Base-by-base conservation (phyloP, 2,797 vertebrate genomes). In the Megalops cyprinoides region DNA sequence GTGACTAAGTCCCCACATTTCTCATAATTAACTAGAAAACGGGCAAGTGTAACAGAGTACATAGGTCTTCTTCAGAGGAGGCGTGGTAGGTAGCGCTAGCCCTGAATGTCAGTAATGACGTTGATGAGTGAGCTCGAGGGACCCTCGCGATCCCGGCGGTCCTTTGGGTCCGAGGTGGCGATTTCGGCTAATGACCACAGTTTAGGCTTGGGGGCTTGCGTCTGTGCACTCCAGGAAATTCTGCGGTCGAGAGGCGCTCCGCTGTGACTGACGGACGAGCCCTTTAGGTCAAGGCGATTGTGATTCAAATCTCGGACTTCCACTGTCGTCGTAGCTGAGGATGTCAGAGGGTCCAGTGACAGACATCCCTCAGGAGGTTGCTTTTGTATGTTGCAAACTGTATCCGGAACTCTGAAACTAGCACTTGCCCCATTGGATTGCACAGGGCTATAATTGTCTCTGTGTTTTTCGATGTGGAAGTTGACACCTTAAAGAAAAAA, bases 171-270 rank as follows among this genome's bases (percentile, higher is more conserved):
- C 92, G 97, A 98, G 82, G 97, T 98, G 92, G 98, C 97, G 82
- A 99, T 99, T 92, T 99, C 97, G 62, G 97, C 97, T 91, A 98
- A 92, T n/a, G 97, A 98, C 97, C 97, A 99, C 74, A 99, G 90
- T 85, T 98, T 98, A 88, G 98, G 97, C 80, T 98, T 98, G 88
- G 89, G 94, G 85, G 92, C 85, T 20, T 94, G 94, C 86, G 90
- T 96, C 86, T 94, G 95, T 55, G 94, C 91, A 15, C 92, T 93
- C 0, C 95, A 92, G 0, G 96, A 93, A 74, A 92, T 90, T 85
- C 92, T 91, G 85, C 87, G 90, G 82, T 91, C 91, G 91, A 93
- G 86, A 71, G 87, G 86, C 39, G 89, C 84, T 87, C 94, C 94
- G 87, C 84, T 86, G 62, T 89, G 85, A 86, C 80, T 90, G 78